phyloP scores from a whole-genome alignment of 2,113 vertebrate species.

The Formicarius rufipectus region DNA sequence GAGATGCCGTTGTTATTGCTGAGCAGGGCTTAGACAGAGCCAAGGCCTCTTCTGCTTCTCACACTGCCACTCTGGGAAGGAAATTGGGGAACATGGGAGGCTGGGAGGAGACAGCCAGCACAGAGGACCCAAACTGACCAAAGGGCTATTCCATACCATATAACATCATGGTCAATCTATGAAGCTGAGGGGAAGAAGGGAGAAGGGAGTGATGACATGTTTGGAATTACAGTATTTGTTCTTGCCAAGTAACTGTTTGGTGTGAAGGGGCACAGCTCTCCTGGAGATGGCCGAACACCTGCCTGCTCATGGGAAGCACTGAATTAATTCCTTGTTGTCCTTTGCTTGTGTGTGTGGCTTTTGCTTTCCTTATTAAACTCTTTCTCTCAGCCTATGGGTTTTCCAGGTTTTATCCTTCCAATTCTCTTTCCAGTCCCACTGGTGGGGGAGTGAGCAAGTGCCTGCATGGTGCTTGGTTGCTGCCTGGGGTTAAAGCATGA shows the following conservation, averaged over 20 bases:
- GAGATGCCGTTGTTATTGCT: not conserved
- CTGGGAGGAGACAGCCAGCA: not conserved
- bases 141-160: not conserved
- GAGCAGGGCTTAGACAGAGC: not conserved
- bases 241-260: not conserved
- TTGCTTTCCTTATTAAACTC: not conserved
- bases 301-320: not conserved
- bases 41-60: not conserved
- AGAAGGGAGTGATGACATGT: rapidly evolving
- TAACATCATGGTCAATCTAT: not conserved
- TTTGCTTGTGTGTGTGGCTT: not conserved
- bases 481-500: not conserved
- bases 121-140: no score
- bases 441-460: not conserved
- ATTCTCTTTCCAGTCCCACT: not conserved
- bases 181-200: not conserved
- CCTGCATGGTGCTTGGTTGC: not conserved
- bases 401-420: not conserved
- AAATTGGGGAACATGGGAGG: not conserved
- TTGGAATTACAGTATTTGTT: not conserved
- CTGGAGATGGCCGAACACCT: not conserved
- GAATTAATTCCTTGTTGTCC: not conserved
- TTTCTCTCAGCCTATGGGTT: not conserved
- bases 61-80: not conserved
- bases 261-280: not conserved